Evolutionary conservation across 2,797 vertebrate species (phyloP), one percentile per base, ranked within the genome.

Genomic region (Protonibea diacanthus): DNA sequence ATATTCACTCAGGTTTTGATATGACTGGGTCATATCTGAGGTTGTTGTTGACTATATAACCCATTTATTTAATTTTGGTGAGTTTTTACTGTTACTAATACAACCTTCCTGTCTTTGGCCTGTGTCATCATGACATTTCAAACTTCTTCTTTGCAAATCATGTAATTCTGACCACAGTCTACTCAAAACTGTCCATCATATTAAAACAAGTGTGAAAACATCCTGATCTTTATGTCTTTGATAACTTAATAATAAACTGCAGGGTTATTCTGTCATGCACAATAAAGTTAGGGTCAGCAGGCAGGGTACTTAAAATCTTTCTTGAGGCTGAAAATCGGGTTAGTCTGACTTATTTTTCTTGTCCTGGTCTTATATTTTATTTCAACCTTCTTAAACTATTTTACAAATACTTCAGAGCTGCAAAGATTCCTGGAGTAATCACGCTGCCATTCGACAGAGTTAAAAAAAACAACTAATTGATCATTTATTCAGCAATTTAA

Each of bases 41-140:
- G 49, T 11, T 63, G 45, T 17, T 72, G 62, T 6, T 47, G 55
- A 60, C 3, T 27, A 20, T 18, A 78, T 17, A 47, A 62, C 13
- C 12, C 3, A 20, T 45, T 3, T 33, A 33, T 13, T 20, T 51
- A 14, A 6, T 10, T 18, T 10, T 10, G 5, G 18, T 29, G 49
- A 55, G 21, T 38, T 1, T 0, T 52, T 18, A 23, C 8, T 58
- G 47, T 65, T n/a, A 33, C 20, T n/a, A 6, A 38, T 10, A 33
- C 3, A 20, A 3, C 17, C n/a, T 58, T 15, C 33, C 25, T 53
- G 25, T 25, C 1, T 62, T 29, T 23, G 13, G 6, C 15, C 27
- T 68, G 44, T 45, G 63, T 72, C 74, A 73, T 67, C 3, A 6
- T 57, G 68, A 71, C 56, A 12, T 33, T 25, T 20, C 5, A 68